Evolutionary conservation across 2,888 invertebrate genomes (phyloP), one percentile per base, ranked within the genome.

Genomic region (Anthoptus insignis): DNA sequence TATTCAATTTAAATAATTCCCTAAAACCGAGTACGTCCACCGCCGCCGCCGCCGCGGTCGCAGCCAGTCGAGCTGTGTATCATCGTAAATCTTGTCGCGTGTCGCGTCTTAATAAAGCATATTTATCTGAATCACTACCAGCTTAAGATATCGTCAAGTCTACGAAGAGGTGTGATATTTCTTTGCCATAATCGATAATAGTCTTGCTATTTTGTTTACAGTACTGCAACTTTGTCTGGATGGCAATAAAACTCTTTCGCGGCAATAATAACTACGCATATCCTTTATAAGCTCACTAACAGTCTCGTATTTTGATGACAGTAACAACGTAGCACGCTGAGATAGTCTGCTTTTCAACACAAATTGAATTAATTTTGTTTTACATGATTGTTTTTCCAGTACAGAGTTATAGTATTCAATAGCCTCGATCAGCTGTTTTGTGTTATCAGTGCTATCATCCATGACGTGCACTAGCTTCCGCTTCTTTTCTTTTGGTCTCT

Each of bases 341-440:
- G 49, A 49, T 49, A 49, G 27, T 49, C 49, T 49, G 13, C 49
- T 49, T 49, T 49, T 49, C 49, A 49, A 49, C 8, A 49, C 49
- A 49, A 49, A 49, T 16, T 19, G 19, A 49, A 49, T 49, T 49
- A 49, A 21, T 24, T 49, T 19, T 56, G 34, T 39, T 14, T 39
- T 56, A 22, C 56, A 56, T 21, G 34, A 9, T 13, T 49, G 49
- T 27, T 49, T 49, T 16, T 16, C 14, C 49, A 49, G 14, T 7
- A 16, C 14, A 49, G 49, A 49, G 9, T 49, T 13, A 14, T 49
- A 49, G 27, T 45, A 45, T 24, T 49, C 27, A 49, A 49, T 22
- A 45, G 9, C 11, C 32, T 32, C 32, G 32, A 32, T 32, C 11
- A 32, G 4, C 32, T 32, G 32, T 32, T 32, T 32, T 32, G 32